A percentile compares a stretch with the other conserved stretches of the same genome.
Conservation (phyloP, 2,113 vertebrate species). For the Morone chrysops region DNA sequence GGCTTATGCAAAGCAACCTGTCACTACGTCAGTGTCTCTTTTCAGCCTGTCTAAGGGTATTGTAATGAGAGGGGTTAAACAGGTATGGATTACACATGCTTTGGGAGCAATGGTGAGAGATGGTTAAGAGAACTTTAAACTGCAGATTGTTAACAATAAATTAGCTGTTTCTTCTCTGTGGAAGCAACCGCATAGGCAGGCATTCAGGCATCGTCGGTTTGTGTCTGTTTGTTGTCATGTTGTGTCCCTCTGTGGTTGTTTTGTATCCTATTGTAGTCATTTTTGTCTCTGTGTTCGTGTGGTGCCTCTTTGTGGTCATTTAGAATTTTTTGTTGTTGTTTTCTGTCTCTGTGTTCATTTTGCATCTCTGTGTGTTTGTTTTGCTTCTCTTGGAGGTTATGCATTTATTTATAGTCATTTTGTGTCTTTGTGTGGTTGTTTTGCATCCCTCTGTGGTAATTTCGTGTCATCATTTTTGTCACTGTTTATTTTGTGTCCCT, state of each 20-base stretch:
- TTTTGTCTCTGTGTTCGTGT: background rate
- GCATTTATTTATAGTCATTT: background rate
- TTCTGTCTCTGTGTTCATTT: background rate
- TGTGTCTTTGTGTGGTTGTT: background rate
- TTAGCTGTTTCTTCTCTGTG: background rate
- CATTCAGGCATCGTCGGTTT: background rate
- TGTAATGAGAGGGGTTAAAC: slow-evolving; percentile 33
- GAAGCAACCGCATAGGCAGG: background rate
- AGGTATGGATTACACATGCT: slow-evolving; percentile 20
- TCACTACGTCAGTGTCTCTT: slow-evolving; percentile 25
- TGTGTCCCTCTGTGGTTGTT: background rate
- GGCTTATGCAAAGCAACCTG: slow-evolving; percentile 56
- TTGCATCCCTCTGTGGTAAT: background rate
- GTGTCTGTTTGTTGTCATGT: background rate
- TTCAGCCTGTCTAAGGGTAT: slow-evolving; percentile 20
- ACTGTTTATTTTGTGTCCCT: too few species aligned
- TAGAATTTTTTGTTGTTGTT: background rate
- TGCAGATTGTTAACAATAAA: background rate
- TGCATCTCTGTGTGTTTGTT: background rate
- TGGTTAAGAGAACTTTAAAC: background rate
- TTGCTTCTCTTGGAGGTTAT: background rate
- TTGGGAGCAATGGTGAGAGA: background rate
- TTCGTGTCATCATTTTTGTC: too few species aligned
- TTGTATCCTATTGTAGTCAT: background rate
- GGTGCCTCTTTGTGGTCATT: background rate